Evolutionary conservation across 2,888 invertebrate species (phyloP).

Genomic region (Tryphoninae sp.): DNA sequence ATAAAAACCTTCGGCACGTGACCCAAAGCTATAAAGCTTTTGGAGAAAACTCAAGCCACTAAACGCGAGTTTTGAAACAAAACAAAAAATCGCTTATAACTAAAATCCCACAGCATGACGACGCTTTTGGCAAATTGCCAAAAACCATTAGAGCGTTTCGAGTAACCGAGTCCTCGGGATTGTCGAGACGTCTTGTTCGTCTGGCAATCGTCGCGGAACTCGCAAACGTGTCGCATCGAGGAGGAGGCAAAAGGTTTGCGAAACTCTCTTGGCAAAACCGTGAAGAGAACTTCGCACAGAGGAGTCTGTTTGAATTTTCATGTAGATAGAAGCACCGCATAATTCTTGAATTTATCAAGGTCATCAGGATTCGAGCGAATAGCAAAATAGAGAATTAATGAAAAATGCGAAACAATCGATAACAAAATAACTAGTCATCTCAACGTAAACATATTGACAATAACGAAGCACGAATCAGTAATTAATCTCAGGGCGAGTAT

Average conservation of each 20-base stretch:
- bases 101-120: conserved; percentile 9
- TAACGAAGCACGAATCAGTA: conserved; percentile 52
- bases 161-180: conserved; percentile 23
- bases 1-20: background rate
- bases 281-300: conserved; percentile 13
- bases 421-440: conserved; percentile 6
- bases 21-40: conserved; percentile 2
- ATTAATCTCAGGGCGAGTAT: too few relatives aligned
- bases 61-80: background rate
- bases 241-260: conserved; percentile 40
- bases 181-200: conserved; percentile 28
- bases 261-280: conserved; percentile 30
- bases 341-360: conserved; percentile 45
- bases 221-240: conserved; percentile 16
- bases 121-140: conserved; percentile 41
- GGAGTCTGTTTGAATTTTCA: background rate
- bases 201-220: conserved; percentile 30
- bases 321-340: background rate
- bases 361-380: background rate
- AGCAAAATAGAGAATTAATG: background rate
- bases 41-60: background rate
- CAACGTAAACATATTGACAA: background rate
- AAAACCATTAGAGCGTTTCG: conserved; percentile 18
- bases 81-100: conserved; percentile 3
- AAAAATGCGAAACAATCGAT: conserved; percentile 24